A percentile compares a stretch with the other conserved stretches of the same genome.
These are phyloP conservation scores for Dicyrtomina minuta DNA, from an alignment of 2,888 invertebrate species.

Conservation along the genomic window DNA sequence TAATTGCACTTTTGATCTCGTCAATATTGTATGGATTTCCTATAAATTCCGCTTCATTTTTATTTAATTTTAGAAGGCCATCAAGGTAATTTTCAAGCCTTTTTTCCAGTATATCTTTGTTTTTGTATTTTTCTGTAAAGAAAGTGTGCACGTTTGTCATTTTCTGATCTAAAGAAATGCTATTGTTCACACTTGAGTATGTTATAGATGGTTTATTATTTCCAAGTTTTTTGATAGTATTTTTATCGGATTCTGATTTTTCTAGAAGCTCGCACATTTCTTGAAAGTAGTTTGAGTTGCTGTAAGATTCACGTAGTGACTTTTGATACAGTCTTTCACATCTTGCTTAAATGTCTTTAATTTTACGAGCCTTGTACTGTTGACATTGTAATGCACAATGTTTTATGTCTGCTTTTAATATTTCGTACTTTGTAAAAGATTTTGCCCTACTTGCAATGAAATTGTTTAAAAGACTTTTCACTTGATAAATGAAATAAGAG, in stretches of 20 bases:
- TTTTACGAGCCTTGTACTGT: too few species aligned
- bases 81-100: background rate
- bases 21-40: too few species aligned
- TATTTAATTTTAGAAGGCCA: background rate
- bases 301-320: too few species aligned
- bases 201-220: too few species aligned
- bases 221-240: too few species aligned
- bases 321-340: too few species aligned
- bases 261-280: too few species aligned
- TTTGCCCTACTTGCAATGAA: background rate
- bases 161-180: background rate
- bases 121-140: background rate
- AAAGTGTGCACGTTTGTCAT: background rate
- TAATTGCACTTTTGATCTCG: background rate
- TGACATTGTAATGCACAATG: too few species aligned
- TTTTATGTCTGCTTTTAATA: too few species aligned
- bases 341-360: too few species aligned
- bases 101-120: background rate
- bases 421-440: background rate
- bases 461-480: background rate
- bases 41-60: background rate
- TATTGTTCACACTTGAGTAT: background rate
- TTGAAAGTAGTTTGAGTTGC: too few species aligned
- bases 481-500: background rate
- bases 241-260: too few species aligned